Evolutionary conservation across 2,797 vertebrate species (phyloP), one percentile per base, ranked within the genome.

Genomic region (Sebastes ruberrimus): DNA sequence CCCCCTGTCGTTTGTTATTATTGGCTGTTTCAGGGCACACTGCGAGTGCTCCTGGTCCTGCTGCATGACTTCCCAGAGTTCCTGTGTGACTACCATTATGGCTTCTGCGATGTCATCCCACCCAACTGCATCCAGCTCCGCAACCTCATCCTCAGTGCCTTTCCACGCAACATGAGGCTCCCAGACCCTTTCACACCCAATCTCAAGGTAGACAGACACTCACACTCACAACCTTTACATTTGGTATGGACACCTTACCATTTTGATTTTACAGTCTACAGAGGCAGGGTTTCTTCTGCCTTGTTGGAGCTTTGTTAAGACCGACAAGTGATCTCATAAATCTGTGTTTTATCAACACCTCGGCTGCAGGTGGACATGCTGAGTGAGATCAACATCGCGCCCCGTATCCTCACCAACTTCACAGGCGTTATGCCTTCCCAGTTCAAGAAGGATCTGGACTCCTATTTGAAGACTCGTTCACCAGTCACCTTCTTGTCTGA

Each of bases 71-170:
- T 99, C 94, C 99, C 99, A 65, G 99, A 99, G 94, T 99, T 99
- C 94, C 97, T 99, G 80, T 99, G 99, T 74, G 99, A 99, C 89
- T 99, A 99, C 94, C 99, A 99, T 92, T 99, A 99, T 13, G 99
- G 99, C 61, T 99, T 99, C 95, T 99, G 99, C 90, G 99, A 99
- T 8, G 99, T 99, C 80, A 99, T 99, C 89, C 99, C 99, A 70
- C 99, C 99, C 61, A 99, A 99, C 93, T 99, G 99, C 96, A 99
- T 99, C 93, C 99, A 99, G 95, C 96, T 99, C 85, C 97, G 99
- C 92, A 99, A 99, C 93, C 95, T 99, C 90, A 99, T 99, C 93
- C 96, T 99, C 95, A 99, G 99, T 99, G 99, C 99, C 97, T 99
- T 99, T 74, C 99, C 99, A 91, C 97, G 99, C 90, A 99, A 99